Evolutionary conservation across 2,888 invertebrate species (phyloP).

Genomic region (Criorhina ranunculi): DNA sequence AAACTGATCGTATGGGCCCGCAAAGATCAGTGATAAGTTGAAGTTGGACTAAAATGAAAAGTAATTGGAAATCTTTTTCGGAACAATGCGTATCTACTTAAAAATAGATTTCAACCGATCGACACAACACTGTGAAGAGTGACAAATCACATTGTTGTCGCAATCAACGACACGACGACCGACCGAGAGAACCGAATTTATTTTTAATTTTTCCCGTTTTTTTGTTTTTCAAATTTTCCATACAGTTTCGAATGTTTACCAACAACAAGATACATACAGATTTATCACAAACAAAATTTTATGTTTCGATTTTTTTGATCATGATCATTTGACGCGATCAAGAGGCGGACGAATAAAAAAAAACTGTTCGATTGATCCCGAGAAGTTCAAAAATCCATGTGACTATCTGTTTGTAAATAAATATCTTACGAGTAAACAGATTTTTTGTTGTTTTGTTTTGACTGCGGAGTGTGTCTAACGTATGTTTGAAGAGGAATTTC

Average conservation of each 20-base stretch:
- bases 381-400: slow-evolving; percentile 50
- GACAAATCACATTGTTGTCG: slow-evolving; percentile 59
- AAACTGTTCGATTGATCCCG: slow-evolving; percentile 50
- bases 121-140: slow-evolving; percentile 47
- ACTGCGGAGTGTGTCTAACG: slow-evolving; percentile 16
- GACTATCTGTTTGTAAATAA: slow-evolving; percentile 52
- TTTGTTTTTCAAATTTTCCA: slow-evolving; percentile 41
- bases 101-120: slow-evolving; percentile 63
- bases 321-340: slow-evolving; percentile 52
- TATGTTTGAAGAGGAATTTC: slow-evolving; percentile 39
- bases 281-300: slow-evolving; percentile 6
- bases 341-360: not conserved
- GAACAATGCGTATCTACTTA: slow-evolving; percentile 49
- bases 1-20: not conserved
- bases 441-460: slow-evolving; percentile 6
- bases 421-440: slow-evolving; percentile 39
- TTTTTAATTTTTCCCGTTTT: slow-evolving; percentile 50
- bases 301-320: slow-evolving; percentile 39
- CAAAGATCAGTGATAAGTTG: slow-evolving; percentile 38
- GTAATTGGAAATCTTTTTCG: slow-evolving; percentile 30
- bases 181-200: slow-evolving; percentile 47
- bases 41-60: not conserved
- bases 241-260: slow-evolving; percentile 51
- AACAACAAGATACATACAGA: slow-evolving; percentile 11
- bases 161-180: slow-evolving; percentile 30